Conservation (phyloP, 2,113 vertebrate species). For the Neolamprologus tretocephalus region DNA sequence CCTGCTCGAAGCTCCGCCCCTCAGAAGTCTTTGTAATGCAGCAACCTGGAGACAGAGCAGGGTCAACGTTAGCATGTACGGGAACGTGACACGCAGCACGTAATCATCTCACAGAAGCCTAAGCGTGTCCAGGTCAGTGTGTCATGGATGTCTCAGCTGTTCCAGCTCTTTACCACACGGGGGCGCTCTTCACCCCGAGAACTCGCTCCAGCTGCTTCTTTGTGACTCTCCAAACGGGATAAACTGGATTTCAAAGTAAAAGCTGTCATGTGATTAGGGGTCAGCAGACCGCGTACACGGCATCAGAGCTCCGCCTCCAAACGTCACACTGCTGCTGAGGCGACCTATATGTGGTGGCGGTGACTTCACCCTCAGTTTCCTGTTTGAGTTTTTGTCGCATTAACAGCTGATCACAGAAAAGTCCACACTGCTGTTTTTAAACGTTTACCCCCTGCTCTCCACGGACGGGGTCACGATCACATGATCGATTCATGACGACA, state of each 20-base stretch:
- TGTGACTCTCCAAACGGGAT: background rate
- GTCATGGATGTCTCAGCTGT: background rate
- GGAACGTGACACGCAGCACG: rapidly evolving
- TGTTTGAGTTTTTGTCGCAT: background rate
- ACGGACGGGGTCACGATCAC: background rate
- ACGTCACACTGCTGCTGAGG: background rate
- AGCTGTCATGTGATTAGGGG: background rate
- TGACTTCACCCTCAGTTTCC: background rate
- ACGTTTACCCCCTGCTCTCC: background rate
- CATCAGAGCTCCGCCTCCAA: background rate
- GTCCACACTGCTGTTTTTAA: background rate
- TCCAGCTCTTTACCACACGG: background rate
- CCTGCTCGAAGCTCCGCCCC: background rate
- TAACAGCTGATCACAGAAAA: background rate
- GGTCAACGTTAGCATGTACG: background rate
- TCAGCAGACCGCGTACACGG: rapidly evolving
- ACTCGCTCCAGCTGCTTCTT: background rate
- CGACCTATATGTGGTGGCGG: rapidly evolving
- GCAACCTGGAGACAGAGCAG: conserved; percentile 35
- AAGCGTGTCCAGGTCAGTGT: background rate
- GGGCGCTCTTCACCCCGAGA: background rate
- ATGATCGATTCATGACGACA: background rate
- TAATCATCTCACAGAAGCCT: background rate
- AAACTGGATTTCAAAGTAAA: background rate
- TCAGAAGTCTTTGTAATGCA: conserved; percentile 70